phyloP scores from a whole-genome alignment of 2,888 invertebrate species.

The Perdita meconis region DNA sequence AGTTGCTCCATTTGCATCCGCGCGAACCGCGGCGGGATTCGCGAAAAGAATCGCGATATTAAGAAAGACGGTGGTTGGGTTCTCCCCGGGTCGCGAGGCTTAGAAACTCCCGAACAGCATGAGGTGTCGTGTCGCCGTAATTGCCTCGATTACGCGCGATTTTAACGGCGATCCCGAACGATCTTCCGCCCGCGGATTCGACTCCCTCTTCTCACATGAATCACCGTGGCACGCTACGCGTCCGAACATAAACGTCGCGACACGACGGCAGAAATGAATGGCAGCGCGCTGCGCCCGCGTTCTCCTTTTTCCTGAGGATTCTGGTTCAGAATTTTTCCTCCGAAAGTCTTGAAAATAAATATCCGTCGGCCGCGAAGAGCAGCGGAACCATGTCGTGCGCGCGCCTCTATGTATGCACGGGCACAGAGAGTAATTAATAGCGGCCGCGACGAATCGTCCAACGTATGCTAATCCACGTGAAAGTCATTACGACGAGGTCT shows the following conservation, averaged over 20 bases:
- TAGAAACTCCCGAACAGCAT: constrained; percentile 13
- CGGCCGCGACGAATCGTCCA: constrained; percentile 24
- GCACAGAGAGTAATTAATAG: constrained; percentile 45
- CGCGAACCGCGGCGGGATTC: constrained; percentile 9
- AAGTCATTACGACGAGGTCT: constrained; percentile 52
- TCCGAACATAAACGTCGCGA: neutral
- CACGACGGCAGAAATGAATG: constrained; percentile 10
- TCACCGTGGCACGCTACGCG: constrained; percentile 1
- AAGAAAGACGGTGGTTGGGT: constrained; percentile 19
- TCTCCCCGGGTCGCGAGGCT: constrained; percentile 8
- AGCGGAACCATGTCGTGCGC: neutral
- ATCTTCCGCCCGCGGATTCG: neutral
- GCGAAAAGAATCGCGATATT: constrained; percentile 22
- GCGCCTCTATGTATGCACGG: neutral
- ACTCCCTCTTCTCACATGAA: constrained; percentile 26
- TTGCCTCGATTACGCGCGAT: constrained; percentile 37
- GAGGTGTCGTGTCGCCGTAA: constrained; percentile 21
- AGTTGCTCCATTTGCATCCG: constrained; percentile 49
- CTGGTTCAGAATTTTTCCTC: neutral
- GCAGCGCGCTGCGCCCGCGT: neutral
- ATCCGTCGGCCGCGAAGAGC: constrained; percentile 5
- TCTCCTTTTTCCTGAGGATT: neutral
- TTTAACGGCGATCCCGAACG: constrained; percentile 32
- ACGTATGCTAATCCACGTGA: constrained; percentile 50
- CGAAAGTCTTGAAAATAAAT: constrained; percentile 26